These are phyloP conservation scores for Oxyscelio sp. DNA, from an alignment of 2,888 invertebrate species.

Conservation along the genomic window DNA sequence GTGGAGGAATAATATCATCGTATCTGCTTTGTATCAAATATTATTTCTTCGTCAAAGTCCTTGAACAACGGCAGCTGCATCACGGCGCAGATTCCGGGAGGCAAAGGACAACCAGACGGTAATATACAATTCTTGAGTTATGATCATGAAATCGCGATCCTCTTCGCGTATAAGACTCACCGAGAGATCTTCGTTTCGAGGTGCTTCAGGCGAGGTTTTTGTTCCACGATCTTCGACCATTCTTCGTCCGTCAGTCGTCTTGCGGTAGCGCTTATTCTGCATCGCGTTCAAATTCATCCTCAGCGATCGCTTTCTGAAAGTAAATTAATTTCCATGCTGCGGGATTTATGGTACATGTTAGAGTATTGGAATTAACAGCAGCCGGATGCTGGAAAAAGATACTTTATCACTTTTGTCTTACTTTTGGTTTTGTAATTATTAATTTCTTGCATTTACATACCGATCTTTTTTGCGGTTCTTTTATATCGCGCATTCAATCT, in stretches of 20 bases:
- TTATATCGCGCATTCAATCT: slow-evolving; percentile 49
- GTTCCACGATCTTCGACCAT: slow-evolving; percentile 75
- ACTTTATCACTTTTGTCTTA: slow-evolving; percentile 74
- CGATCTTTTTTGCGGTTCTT: slow-evolving; percentile 46
- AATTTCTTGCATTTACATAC: slow-evolving; percentile 65
- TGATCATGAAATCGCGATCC: slow-evolving; percentile 82
- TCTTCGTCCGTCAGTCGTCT: slow-evolving; percentile 74
- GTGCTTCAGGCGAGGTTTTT: slow-evolving; percentile 68
- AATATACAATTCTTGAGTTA: slow-evolving; percentile 79
- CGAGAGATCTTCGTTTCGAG: slow-evolving; percentile 67
- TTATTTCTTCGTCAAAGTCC: too few relatives aligned
- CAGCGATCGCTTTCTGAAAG: slow-evolving; percentile 74
- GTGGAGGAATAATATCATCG: too few relatives aligned
- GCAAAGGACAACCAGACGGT: slow-evolving; percentile 81
- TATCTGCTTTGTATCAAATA: too few relatives aligned
- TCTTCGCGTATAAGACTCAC: slow-evolving; percentile 57
- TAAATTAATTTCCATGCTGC: slow-evolving; percentile 75
- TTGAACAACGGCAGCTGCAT: too few relatives aligned
- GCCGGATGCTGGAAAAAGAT: slow-evolving; percentile 75
- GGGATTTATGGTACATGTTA: slow-evolving; percentile 70
- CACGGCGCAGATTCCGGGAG: slow-evolving; percentile 80
- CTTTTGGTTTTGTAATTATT: slow-evolving; percentile 70
- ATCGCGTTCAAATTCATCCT: slow-evolving; percentile 70
- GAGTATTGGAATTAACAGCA: slow-evolving; percentile 75
- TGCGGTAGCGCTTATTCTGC: slow-evolving; percentile 74